Percentiles rank a stretch among this genome's conserved stretches.
phyloP scores from a whole-genome alignment of 2,113 vertebrate species.

The Rhineura floridana region DNA sequence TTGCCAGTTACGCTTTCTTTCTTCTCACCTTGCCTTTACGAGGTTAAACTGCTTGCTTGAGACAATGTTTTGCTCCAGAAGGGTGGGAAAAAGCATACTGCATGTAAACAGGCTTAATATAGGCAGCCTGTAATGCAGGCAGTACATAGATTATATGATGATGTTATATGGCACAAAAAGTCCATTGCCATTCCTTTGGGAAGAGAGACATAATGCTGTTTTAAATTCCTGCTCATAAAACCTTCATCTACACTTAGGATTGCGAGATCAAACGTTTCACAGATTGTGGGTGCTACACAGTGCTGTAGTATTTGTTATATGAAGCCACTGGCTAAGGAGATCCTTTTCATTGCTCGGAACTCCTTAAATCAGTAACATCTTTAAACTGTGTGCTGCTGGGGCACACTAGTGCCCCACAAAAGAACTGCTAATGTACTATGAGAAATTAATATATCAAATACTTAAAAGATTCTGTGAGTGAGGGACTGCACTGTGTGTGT shows the following conservation, averaged over 20 bases:
- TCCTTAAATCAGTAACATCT: neutral
- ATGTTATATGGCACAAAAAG: conserved; percentile 13
- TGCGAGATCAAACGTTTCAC: conserved; percentile 26
- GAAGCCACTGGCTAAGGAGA: neutral
- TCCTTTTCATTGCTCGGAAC: neutral
- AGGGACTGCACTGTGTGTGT: too few relatives aligned
- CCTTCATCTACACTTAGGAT: conserved; percentile 21
- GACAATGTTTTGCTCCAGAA: conserved; percentile 13
- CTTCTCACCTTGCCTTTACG: neutral
- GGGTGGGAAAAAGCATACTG: neutral
- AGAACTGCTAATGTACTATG: neutral
- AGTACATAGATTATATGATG: conserved; percentile 20
- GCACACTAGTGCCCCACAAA: neutral
- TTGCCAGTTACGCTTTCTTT: neutral
- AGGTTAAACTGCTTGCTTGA: conserved; percentile 11
- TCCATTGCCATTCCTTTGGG: conserved; percentile 26
- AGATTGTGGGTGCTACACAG: neutral
- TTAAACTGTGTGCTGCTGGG: neutral
- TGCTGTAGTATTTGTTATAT: neutral
- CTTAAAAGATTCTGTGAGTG: neutral
- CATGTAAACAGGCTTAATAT: conserved; percentile 11
- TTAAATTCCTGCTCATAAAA: conserved; percentile 29
- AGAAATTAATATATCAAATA: neutral
- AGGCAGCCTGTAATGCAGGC: neutral
- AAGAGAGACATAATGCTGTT: conserved; percentile 23